Conservation (phyloP, 2,113 vertebrate genomes). For the Grallaria varia region DNA sequence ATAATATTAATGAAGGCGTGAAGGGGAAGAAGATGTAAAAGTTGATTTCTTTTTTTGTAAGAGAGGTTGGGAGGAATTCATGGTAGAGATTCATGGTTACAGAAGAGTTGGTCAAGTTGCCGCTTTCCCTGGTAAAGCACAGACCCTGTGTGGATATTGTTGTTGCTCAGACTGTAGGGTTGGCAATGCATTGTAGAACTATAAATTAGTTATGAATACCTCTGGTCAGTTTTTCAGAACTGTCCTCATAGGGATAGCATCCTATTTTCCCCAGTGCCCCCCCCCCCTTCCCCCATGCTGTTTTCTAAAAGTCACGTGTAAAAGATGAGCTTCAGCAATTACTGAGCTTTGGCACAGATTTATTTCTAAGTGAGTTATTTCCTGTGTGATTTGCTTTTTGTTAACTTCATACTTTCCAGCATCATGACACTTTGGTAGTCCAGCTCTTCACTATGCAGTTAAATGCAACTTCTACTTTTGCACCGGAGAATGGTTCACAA, state of each 20-base stretch:
- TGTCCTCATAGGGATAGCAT: neutral
- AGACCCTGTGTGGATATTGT: neutral
- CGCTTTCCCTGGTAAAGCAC: neutral
- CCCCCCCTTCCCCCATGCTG: neutral
- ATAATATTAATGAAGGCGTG: neutral
- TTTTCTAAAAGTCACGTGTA: neutral
- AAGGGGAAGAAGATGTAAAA: neutral
- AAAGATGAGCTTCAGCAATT: neutral
- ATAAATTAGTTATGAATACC: neutral
- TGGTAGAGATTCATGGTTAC: neutral
- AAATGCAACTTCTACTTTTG: neutral
- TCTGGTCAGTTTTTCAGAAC: neutral
- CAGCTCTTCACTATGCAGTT: neutral
- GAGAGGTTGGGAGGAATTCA: neutral
- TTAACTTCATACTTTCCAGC: neutral
- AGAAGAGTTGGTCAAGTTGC: neutral
- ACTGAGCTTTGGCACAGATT: neutral
- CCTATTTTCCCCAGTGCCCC: neutral
- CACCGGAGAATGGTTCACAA: neutral
- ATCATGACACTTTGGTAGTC: neutral
- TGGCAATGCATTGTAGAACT: neutral
- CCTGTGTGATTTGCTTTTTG: neutral
- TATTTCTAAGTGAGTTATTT: neutral
- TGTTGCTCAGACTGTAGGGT: neutral
- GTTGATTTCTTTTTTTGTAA: neutral